phyloP scores from a whole-genome alignment of 2,113 vertebrate species.

The Aythya baeri region DNA sequence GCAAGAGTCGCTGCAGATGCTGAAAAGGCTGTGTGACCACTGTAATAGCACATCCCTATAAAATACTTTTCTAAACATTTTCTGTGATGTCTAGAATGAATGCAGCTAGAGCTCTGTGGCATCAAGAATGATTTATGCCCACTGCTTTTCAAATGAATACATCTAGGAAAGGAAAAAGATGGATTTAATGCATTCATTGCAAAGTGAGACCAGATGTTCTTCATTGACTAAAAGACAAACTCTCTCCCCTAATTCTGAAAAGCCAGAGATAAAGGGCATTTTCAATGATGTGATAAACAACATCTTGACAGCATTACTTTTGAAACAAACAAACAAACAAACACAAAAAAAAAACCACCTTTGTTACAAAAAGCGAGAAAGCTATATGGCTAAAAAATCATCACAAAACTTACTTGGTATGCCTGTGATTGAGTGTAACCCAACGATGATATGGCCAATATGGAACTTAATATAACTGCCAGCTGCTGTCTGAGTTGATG shows the following conservation, averaged over 20 bases:
- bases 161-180: background rate
- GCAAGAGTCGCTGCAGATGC: background rate
- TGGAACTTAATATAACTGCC: background rate
- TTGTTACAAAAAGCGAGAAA: background rate
- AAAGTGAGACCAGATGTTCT: background rate
- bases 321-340: background rate
- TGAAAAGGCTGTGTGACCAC: background rate
- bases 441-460: background rate
- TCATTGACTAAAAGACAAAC: background rate
- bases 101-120: background rate
- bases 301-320: background rate
- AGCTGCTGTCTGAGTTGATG: background rate
- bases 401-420: background rate
- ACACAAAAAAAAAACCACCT: background rate
- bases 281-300: background rate
- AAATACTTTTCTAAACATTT: background rate
- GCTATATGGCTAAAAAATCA: background rate
- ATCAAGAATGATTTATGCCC: background rate
- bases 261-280: background rate
- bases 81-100: background rate
- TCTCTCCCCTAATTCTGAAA: background rate
- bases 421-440: background rate
- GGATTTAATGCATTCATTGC: background rate
- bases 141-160: background rate
- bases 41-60: background rate